Evolutionary conservation across 2,797 vertebrate genomes (phyloP).

Genomic region (Gorsachius magnificus): DNA sequence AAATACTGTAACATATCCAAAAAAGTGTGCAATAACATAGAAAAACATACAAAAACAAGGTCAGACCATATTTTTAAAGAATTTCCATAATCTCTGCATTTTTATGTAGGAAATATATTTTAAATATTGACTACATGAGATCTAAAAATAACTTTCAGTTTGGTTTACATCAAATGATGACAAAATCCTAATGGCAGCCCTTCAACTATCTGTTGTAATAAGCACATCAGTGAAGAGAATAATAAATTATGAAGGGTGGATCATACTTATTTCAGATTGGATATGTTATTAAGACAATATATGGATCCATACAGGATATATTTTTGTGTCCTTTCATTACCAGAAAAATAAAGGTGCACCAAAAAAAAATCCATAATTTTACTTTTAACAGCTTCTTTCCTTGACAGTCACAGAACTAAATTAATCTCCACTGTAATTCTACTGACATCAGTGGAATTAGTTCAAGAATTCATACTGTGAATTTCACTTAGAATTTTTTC

Average conservation of each 20-base stretch:
- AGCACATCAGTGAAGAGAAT: not conserved
- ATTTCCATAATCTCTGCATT: not conserved
- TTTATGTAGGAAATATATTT: conserved; percentile 1
- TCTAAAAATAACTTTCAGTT: not conserved
- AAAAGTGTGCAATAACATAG: not conserved
- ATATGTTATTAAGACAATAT: not conserved
- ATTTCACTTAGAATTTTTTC: not conserved
- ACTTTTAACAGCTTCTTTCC: not conserved
- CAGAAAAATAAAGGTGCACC: not conserved
- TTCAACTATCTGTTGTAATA: not conserved
- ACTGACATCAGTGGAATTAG: not conserved
- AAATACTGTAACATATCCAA: conserved; percentile 12
- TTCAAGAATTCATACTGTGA: not conserved
- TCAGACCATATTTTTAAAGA: not conserved
- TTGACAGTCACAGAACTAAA: not conserved
- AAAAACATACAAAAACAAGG: conserved; percentile 8
- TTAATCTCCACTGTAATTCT: not conserved
- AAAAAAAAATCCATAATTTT: not conserved
- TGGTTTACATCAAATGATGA: not conserved
- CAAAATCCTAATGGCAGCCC: not conserved
- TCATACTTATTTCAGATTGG: not conserved
- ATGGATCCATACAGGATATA: not conserved
- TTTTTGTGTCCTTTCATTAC: not conserved
- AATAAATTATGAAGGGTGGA: not conserved
- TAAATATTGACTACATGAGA: not conserved